Evolutionary conservation across 1,140 invertebrate species (phyloP).

Genomic region (Carposina sasakii): DNA sequence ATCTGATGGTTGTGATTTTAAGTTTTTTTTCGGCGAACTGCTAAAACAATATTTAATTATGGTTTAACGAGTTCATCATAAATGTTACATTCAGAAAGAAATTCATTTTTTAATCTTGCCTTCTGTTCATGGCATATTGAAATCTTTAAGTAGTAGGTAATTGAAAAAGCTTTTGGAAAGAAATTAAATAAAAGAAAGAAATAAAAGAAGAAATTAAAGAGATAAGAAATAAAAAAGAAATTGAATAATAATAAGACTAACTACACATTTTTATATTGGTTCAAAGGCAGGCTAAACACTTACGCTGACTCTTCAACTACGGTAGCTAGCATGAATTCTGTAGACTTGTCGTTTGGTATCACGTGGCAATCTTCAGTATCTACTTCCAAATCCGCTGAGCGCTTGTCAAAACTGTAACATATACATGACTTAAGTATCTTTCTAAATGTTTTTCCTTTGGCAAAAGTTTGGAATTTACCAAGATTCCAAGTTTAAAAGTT

Average conservation of each 20-base stretch:
- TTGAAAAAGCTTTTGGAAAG: slow-evolving; percentile 3
- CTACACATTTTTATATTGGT: no score
- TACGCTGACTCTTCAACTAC: slow-evolving; percentile 89
- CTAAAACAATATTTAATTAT: slow-evolving; percentile 19
- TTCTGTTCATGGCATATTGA: no score
- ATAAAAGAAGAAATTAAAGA: no score
- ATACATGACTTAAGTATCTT: neutral
- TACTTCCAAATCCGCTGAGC: slow-evolving; percentile 61
- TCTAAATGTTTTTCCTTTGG: no score
- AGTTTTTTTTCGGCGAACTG: slow-evolving; percentile 68
- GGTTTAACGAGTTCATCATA: neutral
- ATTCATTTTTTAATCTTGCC: no score
- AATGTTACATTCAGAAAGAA: no score
- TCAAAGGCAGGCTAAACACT: no score
- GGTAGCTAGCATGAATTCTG: slow-evolving; percentile 89
- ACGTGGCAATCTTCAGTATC: slow-evolving; percentile 84
- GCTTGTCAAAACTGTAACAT: slow-evolving; percentile 55
- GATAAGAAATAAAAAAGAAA: no score
- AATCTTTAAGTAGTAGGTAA: no score
- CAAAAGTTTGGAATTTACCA: no score
- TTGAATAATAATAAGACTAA: no score
- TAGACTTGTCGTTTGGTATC: slow-evolving; percentile 91
- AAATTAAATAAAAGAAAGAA: no score
- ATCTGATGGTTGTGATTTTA: slow-evolving; percentile 74
- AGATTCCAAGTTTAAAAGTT: neutral